Evolutionary conservation across 2,888 invertebrate species (phyloP).

Genomic region (Leptinotarsa tumamoca): DNA sequence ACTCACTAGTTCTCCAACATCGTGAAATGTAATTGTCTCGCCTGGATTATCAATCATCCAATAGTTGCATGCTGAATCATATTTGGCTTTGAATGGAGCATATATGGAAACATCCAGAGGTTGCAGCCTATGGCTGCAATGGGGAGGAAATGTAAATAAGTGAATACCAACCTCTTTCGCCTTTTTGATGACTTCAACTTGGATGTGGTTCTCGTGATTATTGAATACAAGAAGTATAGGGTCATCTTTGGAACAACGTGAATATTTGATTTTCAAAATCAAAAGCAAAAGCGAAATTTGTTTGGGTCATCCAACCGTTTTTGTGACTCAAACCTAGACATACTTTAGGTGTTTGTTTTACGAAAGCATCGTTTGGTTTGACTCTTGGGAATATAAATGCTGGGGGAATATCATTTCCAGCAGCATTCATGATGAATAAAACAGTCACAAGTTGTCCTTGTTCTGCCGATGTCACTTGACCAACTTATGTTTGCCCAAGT

Average conservation of each 20-base stretch:
- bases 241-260: slow-evolving; percentile 11
- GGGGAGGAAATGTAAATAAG: slow-evolving; percentile 59
- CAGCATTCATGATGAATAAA: not conserved
- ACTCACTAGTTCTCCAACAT: not conserved
- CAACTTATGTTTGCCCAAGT: not conserved
- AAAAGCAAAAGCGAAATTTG: not conserved
- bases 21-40: not conserved
- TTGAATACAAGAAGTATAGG: slow-evolving; percentile 57
- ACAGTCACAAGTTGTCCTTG: slow-evolving; percentile 4
- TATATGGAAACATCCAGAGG: slow-evolving; percentile 50
- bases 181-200: slow-evolving; percentile 49
- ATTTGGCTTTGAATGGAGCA: slow-evolving; percentile 39
- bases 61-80: not conserved
- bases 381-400: not conserved
- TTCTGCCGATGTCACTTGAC: slow-evolving; percentile 8
- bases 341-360: not conserved
- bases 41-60: not conserved
- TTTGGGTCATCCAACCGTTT: slow-evolving; percentile 13
- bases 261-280: no score
- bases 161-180: slow-evolving; percentile 60
- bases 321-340: not conserved
- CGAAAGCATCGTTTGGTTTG: not conserved
- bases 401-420: not conserved
- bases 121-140: slow-evolving; percentile 52
- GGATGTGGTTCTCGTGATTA: slow-evolving; percentile 59